A percentile compares a stretch with the other conserved stretches of the same genome.
Evolutionary conservation across 2,113 vertebrate genomes (phyloP).

Genomic region (Osmerus eperlanus): DNA sequence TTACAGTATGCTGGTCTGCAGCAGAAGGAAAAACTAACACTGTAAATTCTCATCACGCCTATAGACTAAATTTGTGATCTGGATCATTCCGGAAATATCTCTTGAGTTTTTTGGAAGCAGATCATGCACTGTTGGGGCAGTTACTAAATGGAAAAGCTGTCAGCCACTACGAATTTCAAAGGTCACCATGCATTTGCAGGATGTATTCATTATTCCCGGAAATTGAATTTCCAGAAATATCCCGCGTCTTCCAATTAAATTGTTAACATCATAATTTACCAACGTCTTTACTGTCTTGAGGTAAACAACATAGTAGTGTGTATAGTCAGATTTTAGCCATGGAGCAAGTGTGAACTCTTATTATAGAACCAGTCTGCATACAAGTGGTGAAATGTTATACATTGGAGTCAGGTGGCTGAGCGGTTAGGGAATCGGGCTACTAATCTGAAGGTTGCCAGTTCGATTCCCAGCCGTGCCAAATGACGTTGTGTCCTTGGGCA

Average conservation of each 20-base stretch:
- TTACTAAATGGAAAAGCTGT: background rate
- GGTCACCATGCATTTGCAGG: background rate
- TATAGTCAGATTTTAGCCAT: too few relatives aligned
- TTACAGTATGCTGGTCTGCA: slow-evolving; percentile 20
- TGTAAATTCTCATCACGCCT: slow-evolving; percentile 18
- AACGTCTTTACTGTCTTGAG: too few relatives aligned
- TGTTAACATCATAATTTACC: too few relatives aligned
- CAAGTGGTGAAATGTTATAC: background rate
- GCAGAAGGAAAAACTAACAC: slow-evolving; percentile 29
- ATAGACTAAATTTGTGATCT: slow-evolving; percentile 6
- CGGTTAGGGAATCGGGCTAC: too few relatives aligned
- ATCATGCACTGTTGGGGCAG: background rate
- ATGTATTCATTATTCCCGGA: background rate
- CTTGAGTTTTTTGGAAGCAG: background rate
- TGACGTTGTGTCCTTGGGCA: too few relatives aligned
- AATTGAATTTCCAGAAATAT: too few relatives aligned
- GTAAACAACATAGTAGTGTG: too few relatives aligned
- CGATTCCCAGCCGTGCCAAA: too few relatives aligned
- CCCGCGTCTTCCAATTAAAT: too few relatives aligned
- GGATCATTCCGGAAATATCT: slow-evolving; percentile 4
- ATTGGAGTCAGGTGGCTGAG: background rate
- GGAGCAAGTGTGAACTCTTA: too few relatives aligned
- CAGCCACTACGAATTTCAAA: background rate
- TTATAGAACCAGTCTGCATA: background rate
- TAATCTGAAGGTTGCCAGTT: too few relatives aligned